Evolutionary conservation across 2,113 vertebrate species (phyloP).

Genomic region (Eubucco bourcierii): DNA sequence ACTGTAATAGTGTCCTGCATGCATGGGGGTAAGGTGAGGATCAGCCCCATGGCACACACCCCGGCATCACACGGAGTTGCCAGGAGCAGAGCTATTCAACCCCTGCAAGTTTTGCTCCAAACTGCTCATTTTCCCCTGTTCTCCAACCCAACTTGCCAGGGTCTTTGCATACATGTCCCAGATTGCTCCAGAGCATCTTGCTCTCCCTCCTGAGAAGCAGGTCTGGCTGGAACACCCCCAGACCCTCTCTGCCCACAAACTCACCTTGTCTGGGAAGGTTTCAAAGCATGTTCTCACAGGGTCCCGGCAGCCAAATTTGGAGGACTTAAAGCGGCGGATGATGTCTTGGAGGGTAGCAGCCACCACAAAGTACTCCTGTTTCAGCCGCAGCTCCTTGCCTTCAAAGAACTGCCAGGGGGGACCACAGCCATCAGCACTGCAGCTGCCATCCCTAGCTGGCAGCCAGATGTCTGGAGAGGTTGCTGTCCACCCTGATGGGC

Average conservation of each 20-base stretch:
- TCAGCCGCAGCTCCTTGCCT: constrained; percentile 88
- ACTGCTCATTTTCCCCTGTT: neutral
- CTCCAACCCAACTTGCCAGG: neutral
- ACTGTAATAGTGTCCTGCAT: neutral
- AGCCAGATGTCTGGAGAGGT: neutral
- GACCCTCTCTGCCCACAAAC: neutral
- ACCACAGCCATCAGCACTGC: neutral
- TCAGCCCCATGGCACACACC: neutral
- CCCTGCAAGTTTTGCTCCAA: neutral
- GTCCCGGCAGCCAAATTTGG: constrained; percentile 87
- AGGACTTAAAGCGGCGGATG: constrained; percentile 88
- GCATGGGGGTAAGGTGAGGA: rapidly evolving
- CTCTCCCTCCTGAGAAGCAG: neutral
- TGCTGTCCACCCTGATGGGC: rapidly evolving
- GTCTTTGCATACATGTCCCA: neutral
- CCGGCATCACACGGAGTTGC: neutral
- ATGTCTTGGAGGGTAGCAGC: constrained; percentile 89
- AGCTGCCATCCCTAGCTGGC: neutral
- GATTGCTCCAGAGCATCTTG: neutral
- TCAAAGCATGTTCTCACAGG: constrained; percentile 85
- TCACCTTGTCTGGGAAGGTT: constrained; percentile 87
- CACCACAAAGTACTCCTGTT: constrained; percentile 90
- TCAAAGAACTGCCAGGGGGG: constrained; percentile 81
- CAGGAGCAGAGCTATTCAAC: neutral
- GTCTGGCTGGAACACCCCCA: rapidly evolving